Percentiles rank a stretch among this genome's conserved stretches.
Evolutionary conservation across 1,140 invertebrate species (phyloP).

Genomic region (Drosophila hydei): DNA sequence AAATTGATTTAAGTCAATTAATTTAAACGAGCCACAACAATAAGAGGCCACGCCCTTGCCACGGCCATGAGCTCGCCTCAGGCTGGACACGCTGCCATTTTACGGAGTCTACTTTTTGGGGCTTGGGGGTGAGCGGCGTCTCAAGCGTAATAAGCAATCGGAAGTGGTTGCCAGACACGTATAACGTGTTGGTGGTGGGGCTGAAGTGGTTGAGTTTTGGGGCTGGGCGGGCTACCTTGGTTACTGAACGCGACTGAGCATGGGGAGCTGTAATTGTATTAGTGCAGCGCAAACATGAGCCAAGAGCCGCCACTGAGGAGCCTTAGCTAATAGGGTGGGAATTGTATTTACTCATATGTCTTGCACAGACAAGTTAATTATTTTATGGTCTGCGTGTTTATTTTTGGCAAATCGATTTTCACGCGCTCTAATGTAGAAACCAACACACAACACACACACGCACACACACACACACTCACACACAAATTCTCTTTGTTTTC

Average conservation of each 20-base stretch:
- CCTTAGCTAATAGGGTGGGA: constrained; percentile 6
- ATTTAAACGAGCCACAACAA: constrained; percentile 70
- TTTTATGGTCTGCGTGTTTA: constrained; percentile 68
- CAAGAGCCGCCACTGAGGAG: constrained; percentile 13
- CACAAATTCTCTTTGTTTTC: constrained; percentile 39
- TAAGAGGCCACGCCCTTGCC: constrained; percentile 33
- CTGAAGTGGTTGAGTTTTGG: constrained; percentile 58
- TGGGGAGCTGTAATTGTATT: constrained; percentile 70
- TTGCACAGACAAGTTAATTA: constrained; percentile 81
- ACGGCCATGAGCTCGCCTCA: not conserved
- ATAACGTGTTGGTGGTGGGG: constrained; percentile 41
- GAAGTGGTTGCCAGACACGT: constrained; percentile 66
- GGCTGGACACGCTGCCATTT: constrained; percentile 24
- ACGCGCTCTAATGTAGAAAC: constrained; percentile 42
- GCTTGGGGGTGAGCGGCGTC: not conserved
- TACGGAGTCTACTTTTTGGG: constrained; percentile 53
- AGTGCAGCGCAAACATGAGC: constrained; percentile 62
- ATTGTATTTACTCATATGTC: constrained; percentile 78
- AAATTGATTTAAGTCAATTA: constrained; percentile 82
- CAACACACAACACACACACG: not conserved
- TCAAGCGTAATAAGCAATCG: constrained; percentile 66
- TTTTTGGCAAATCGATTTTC: constrained; percentile 77
- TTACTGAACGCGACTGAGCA: too few species aligned
- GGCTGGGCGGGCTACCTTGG: constrained; percentile 11
- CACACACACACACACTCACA: constrained; percentile 21